phyloP scores from a whole-genome alignment of 2,113 vertebrate species.

The Furnarius figulus region DNA sequence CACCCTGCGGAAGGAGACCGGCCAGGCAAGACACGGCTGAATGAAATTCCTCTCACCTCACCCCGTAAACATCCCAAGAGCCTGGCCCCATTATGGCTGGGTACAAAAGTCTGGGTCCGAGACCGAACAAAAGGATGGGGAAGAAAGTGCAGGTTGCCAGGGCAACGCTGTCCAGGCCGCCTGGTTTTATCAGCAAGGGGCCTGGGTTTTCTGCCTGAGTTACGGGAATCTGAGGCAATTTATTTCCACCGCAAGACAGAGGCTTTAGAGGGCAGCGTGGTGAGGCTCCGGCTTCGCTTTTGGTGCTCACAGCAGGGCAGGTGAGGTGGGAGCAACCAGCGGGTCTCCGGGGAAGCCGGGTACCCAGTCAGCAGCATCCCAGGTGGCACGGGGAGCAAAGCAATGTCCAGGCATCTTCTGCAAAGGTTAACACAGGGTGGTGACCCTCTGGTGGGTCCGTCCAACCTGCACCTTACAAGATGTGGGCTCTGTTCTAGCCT shows the following conservation, averaged over 20 bases:
- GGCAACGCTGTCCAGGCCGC: slow-evolving; percentile 73
- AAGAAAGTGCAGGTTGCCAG: slow-evolving; percentile 79
- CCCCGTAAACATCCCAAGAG: slow-evolving; percentile 64
- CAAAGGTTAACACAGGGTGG: not conserved
- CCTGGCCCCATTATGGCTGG: slow-evolving; percentile 72
- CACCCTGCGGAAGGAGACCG: slow-evolving; percentile 59
- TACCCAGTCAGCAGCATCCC: not conserved
- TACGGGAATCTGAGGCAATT: slow-evolving; percentile 75
- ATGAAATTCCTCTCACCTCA: slow-evolving; percentile 70
- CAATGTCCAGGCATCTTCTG: rapidly evolving
- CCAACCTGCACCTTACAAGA: not conserved
- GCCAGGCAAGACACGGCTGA: slow-evolving; percentile 45
- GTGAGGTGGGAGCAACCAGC: not conserved
- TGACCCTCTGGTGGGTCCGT: rapidly evolving
- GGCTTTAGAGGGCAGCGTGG: slow-evolving; percentile 2
- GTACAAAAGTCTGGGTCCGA: slow-evolving; percentile 78
- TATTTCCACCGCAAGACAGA: slow-evolving; percentile 60
- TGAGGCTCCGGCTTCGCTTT: not conserved
- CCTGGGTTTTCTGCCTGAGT: slow-evolving; percentile 74
- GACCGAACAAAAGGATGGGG: slow-evolving; percentile 78
- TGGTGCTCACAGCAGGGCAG: not conserved
- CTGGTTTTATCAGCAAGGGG: slow-evolving; percentile 79
- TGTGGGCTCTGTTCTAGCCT: not conserved
- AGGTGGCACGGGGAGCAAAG: rapidly evolving
- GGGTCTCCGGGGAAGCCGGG: not conserved